phyloP scores from a whole-genome alignment of 1,140 invertebrate genomes.

The Cardiocondyla obscurior region DNA sequence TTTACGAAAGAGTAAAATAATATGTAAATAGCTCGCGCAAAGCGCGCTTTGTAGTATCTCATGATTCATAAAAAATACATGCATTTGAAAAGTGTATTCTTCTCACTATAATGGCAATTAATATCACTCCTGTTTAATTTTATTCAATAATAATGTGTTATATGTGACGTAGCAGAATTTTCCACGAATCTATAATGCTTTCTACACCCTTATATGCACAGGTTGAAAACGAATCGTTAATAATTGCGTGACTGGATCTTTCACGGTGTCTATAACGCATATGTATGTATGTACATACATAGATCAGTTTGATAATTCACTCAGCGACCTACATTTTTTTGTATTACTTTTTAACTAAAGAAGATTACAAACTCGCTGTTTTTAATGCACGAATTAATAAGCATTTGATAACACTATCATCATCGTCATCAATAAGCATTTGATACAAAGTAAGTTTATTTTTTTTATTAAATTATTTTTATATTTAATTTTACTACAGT shows the following conservation, averaged over 20 bases:
- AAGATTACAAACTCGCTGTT: background rate
- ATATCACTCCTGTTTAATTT: background rate
- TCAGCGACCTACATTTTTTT: background rate
- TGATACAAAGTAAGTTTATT: background rate
- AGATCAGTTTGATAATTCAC: background rate
- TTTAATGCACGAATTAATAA: background rate
- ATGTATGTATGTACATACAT: background rate
- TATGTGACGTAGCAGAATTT: background rate
- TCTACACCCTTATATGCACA: background rate
- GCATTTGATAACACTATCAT: no score
- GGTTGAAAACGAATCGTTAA: slow-evolving; percentile 23
- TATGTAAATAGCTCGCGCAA: slow-evolving; percentile 60
- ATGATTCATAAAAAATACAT: slow-evolving; percentile 55
- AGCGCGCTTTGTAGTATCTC: slow-evolving; percentile 60
- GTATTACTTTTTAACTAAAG: background rate
- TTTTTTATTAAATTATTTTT: background rate
- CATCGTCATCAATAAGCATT: no score
- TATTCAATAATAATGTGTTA: background rate
- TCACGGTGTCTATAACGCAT: background rate
- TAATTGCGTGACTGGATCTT: slow-evolving; percentile 40
- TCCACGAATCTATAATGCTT: background rate
- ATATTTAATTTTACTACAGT: background rate
- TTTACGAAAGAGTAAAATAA: no score
- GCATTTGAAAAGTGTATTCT: slow-evolving; percentile 21
- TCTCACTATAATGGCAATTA: background rate